phyloP scores from a whole-genome alignment of 2,888 invertebrate species.

The Acleris laterana region DNA sequence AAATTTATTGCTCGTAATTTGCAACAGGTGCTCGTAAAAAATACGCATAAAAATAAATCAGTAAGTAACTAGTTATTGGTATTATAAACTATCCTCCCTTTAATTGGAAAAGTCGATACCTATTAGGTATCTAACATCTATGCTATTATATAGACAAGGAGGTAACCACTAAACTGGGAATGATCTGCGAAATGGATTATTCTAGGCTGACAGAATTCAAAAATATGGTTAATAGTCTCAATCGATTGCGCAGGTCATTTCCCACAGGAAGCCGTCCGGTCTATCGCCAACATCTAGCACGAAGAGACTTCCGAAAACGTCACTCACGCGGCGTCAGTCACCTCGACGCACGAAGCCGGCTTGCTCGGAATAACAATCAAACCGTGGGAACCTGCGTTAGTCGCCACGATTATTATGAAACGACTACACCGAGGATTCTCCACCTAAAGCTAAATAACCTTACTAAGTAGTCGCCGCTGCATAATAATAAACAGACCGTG shows the following conservation, averaged over 20 bases:
- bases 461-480: slow-evolving; percentile 51
- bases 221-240: not conserved
- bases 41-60: slow-evolving; percentile 30
- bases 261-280: slow-evolving; percentile 17
- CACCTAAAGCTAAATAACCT: slow-evolving; percentile 54
- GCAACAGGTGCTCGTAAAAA: slow-evolving; percentile 30
- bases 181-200: no score
- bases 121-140: slow-evolving; percentile 16
- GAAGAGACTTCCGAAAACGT: slow-evolving; percentile 58
- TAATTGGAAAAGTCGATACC: slow-evolving; percentile 30
- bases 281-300: slow-evolving; percentile 37
- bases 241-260: slow-evolving; percentile 9
- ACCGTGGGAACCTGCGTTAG: slow-evolving; percentile 74
- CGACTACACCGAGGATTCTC: slow-evolving; percentile 60
- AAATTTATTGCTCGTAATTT: not conserved
- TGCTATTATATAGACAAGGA: no score
- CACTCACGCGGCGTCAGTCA: slow-evolving; percentile 56
- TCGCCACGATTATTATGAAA: slow-evolving; percentile 72
- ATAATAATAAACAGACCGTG: slow-evolving; percentile 60
- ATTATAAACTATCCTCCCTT: slow-evolving; percentile 5
- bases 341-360: slow-evolving; percentile 63
- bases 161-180: no score
- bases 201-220: no score
- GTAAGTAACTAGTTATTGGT: not conserved
- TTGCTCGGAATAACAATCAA: slow-evolving; percentile 74